These are phyloP conservation scores for Antheraea pernyi DNA, from an alignment of 1,140 invertebrate genomes.

Conservation along the genomic window DNA sequence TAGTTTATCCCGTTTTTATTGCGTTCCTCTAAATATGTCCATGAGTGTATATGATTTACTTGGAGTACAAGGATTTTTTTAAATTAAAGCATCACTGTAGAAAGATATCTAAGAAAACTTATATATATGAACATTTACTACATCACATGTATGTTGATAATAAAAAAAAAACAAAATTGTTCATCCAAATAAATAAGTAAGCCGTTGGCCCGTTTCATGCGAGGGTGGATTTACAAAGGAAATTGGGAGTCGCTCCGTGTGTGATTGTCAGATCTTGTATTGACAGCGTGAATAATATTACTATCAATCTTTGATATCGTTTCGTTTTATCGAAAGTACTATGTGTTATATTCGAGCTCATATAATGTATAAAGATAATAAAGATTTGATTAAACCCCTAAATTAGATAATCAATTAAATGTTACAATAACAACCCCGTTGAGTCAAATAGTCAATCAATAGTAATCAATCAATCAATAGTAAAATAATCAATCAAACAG, in stretches of 20 bases:
- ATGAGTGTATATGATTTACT: no score
- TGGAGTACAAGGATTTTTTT: no score
- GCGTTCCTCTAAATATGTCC: no score
- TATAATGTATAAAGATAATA: neutral
- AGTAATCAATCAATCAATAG: no score
- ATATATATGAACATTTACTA: no score
- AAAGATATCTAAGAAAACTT: neutral
- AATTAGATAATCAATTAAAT: no score
- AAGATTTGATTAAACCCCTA: neutral
- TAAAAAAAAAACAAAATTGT: slow-evolving; percentile 2
- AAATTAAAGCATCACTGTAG: neutral
- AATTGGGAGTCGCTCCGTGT: slow-evolving; percentile 3
- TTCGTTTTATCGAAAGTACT: neutral
- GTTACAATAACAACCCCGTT: no score
- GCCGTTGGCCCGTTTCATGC: neutral
- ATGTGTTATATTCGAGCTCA: neutral
- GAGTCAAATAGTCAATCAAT: no score
- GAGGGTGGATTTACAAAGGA: slow-evolving; percentile 5
- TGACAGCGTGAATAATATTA: slow-evolving; percentile 11
- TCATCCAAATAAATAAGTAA: neutral
- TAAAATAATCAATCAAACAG: no score
- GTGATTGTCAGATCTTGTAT: slow-evolving; percentile 11
- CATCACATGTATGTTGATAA: no score
- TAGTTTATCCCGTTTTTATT: no score
- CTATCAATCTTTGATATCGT: slow-evolving; percentile 4